A percentile compares a stretch with the other conserved stretches of the same genome.
These are phyloP conservation scores for Siphamia tubifer DNA, from an alignment of 2,113 vertebrate species.

Conservation along the genomic window DNA sequence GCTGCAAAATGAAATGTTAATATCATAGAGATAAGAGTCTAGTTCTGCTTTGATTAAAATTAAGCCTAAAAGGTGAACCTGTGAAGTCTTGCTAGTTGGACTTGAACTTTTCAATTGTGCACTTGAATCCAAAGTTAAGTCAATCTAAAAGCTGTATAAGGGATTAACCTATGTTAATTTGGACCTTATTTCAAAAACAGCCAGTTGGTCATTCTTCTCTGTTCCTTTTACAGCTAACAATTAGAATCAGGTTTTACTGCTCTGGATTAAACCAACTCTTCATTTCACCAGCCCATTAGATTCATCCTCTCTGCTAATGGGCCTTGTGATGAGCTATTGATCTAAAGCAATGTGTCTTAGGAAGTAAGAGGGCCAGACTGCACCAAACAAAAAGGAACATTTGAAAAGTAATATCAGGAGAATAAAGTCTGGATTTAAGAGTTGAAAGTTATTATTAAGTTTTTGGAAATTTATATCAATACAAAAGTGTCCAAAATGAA, in stretches of 20 bases:
- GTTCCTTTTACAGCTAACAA: conserved; percentile 21
- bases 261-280: conserved; percentile 59
- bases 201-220: background rate
- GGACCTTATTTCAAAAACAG: conserved; percentile 27
- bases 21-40: background rate
- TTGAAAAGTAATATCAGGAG: background rate
- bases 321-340: conserved; percentile 78
- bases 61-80: background rate
- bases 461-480: too few species aligned
- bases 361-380: conserved; percentile 14
- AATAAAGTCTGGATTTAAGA: background rate
- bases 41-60: background rate
- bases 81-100: background rate
- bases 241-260: conserved; percentile 27
- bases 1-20: conserved; percentile 17
- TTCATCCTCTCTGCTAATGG: conserved; percentile 73
- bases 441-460: too few species aligned
- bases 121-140: conserved; percentile 4
- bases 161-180: conserved; percentile 41
- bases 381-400: conserved; percentile 5
- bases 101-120: background rate
- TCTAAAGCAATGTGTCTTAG: conserved; percentile 56
- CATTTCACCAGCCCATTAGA: conserved; percentile 68
- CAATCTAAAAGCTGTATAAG: background rate
- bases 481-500: too few species aligned